Percentiles rank a stretch among this genome's conserved stretches.
phyloP scores from a whole-genome alignment of 2,113 vertebrate genomes.

The Aleadryas rufinucha region DNA sequence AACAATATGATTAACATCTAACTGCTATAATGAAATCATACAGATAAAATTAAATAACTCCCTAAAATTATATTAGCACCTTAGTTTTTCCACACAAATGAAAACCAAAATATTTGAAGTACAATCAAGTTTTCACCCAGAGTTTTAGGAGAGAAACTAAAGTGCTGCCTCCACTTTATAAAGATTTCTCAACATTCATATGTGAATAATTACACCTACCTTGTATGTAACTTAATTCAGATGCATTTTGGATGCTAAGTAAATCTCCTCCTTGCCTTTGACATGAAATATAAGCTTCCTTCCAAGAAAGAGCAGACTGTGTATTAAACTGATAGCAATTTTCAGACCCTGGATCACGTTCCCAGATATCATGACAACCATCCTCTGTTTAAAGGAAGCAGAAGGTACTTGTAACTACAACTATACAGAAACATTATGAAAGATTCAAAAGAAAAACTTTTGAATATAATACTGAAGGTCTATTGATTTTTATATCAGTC shows the following conservation, averaged over 20 bases:
- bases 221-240: constrained; percentile 72
- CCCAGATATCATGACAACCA: constrained; percentile 82
- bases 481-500: background rate
- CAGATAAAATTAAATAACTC: background rate
- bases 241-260: constrained; percentile 76
- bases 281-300: constrained; percentile 88
- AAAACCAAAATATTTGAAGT: background rate
- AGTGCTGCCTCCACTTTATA: background rate
- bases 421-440: background rate
- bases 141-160: background rate
- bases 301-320: constrained; percentile 83
- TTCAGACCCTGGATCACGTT: constrained; percentile 59
- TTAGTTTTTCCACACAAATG: background rate
- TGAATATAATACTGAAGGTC: background rate
- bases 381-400: constrained; percentile 76
- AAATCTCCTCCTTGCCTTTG: constrained; percentile 88
- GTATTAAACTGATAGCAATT: constrained; percentile 90
- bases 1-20: background rate
- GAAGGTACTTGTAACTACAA: background rate
- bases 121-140: background rate
- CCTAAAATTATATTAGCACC: background rate
- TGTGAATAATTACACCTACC: constrained; percentile 61
- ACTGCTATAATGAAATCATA: background rate
- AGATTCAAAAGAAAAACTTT: background rate
- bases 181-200: background rate